These are phyloP conservation scores for Agrotis puta DNA, from an alignment of 2,888 invertebrate genomes.

Conservation along the genomic window DNA sequence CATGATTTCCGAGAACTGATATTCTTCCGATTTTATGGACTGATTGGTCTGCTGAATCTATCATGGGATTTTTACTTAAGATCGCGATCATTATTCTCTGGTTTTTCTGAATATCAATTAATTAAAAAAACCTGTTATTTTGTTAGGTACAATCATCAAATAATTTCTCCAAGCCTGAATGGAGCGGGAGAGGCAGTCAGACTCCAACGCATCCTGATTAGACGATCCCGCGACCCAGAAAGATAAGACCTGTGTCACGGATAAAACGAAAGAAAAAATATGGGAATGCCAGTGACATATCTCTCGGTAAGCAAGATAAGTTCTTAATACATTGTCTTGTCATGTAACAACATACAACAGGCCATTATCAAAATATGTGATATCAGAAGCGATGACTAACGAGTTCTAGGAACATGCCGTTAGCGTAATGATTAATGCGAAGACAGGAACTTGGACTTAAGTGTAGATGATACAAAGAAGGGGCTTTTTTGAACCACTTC, in stretches of 20 bases:
- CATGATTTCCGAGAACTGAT: too few species aligned
- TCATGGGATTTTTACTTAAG: too few species aligned
- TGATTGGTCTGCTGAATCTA: too few species aligned
- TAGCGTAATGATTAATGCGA: constrained; percentile 5
- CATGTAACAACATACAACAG: neutral
- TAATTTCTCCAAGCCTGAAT: too few species aligned
- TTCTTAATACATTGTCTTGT: constrained; percentile 5
- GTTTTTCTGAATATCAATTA: too few species aligned
- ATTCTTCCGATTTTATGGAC: too few species aligned
- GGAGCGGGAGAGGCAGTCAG: too few species aligned
- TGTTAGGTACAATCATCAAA: too few species aligned
- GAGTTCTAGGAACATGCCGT: constrained; percentile 27
- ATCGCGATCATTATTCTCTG: too few species aligned
- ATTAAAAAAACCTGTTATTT: too few species aligned
- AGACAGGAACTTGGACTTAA: neutral
- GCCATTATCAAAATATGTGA: constrained; percentile 22
- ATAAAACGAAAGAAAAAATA: constrained; percentile 4
- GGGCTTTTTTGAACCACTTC: neutral
- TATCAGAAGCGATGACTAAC: constrained; percentile 31
- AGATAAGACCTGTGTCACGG: neutral
- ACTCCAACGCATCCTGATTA: too few species aligned
- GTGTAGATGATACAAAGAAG: neutral
- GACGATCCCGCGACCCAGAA: too few species aligned
- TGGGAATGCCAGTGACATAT: neutral
- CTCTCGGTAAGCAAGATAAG: neutral